These are phyloP conservation scores for Disparrhopalites patrizii DNA, from an alignment of 2,888 invertebrate species.

Conservation along the genomic window DNA sequence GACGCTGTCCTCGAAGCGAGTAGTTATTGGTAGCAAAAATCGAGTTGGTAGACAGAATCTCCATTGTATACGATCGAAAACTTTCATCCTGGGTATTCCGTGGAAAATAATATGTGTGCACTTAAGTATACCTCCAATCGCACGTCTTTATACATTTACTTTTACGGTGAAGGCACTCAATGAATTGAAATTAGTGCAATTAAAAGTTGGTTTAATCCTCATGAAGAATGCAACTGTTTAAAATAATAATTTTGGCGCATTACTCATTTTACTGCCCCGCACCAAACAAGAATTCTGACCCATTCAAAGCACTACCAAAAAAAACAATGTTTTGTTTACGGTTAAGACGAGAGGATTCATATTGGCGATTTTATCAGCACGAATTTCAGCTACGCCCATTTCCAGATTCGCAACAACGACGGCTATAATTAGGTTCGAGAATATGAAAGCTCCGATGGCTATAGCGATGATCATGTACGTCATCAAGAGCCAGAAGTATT, in stretches of 20 bases:
- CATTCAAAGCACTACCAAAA: not conserved
- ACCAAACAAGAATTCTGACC: too few relatives aligned
- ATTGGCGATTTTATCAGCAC: constrained; percentile 38
- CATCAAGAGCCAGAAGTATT: constrained; percentile 19
- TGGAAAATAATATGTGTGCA: too few relatives aligned
- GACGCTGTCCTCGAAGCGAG: constrained; percentile 37
- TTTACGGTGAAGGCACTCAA: too few relatives aligned
- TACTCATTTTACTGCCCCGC: too few relatives aligned
- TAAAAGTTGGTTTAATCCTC: too few relatives aligned
- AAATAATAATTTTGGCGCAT: too few relatives aligned
- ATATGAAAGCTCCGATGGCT: constrained; percentile 45
- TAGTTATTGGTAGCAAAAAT: constrained; percentile 30
- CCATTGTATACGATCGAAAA: constrained; percentile 26
- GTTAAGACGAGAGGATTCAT: constrained; percentile 44
- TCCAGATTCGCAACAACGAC: constrained; percentile 46
- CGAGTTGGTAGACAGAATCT: constrained; percentile 34
- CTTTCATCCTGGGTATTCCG: constrained; percentile 33
- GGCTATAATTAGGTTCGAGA: constrained; percentile 46
- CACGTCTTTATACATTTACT: too few relatives aligned
- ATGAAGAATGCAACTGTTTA: too few relatives aligned
- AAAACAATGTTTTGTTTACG: not conserved
- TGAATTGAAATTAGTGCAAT: too few relatives aligned
- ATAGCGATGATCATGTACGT: constrained; percentile 41
- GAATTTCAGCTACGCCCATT: constrained; percentile 42
- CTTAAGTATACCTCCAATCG: too few relatives aligned